A percentile compares a stretch with the other conserved stretches of the same genome.
phyloP scores from a whole-genome alignment of 2,113 vertebrate species.

The Danionella cerebrum region DNA sequence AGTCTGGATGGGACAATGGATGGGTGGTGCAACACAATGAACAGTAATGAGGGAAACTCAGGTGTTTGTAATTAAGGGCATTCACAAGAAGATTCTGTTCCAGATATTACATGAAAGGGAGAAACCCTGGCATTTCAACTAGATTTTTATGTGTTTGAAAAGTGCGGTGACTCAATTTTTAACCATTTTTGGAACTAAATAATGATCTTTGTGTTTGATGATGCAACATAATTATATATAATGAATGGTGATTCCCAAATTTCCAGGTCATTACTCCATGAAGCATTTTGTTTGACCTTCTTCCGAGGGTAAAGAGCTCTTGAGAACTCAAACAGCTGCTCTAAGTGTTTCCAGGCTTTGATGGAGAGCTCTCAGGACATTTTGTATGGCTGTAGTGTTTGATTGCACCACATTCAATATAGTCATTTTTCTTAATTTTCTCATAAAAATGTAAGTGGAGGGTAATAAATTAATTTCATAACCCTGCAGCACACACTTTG shows the following conservation, averaged over 20 bases:
- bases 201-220: neutral
- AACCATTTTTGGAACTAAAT: too few relatives aligned
- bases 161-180: too few relatives aligned
- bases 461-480: neutral
- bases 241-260: neutral
- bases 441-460: neutral
- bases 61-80: too few relatives aligned
- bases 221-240: neutral
- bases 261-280: constrained; percentile 1
- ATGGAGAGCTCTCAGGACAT: constrained; percentile 25
- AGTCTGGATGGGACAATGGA: too few relatives aligned
- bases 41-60: too few relatives aligned
- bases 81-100: too few relatives aligned
- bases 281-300: constrained; percentile 27
- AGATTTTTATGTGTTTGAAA: too few relatives aligned
- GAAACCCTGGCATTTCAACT: too few relatives aligned
- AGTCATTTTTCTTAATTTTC: neutral
- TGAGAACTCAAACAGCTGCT: neutral
- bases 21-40: too few relatives aligned
- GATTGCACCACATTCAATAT: neutral
- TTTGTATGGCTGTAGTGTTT: neutral
- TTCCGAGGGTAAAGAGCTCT: constrained; percentile 21
- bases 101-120: too few relatives aligned
- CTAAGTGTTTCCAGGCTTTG: constrained; percentile 8
- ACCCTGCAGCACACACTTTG: neutral